Percentiles rank a stretch among this genome's conserved stretches.
Evolutionary conservation across 1,140 invertebrate species (phyloP).

Genomic region (Wiebesia pumilae): DNA sequence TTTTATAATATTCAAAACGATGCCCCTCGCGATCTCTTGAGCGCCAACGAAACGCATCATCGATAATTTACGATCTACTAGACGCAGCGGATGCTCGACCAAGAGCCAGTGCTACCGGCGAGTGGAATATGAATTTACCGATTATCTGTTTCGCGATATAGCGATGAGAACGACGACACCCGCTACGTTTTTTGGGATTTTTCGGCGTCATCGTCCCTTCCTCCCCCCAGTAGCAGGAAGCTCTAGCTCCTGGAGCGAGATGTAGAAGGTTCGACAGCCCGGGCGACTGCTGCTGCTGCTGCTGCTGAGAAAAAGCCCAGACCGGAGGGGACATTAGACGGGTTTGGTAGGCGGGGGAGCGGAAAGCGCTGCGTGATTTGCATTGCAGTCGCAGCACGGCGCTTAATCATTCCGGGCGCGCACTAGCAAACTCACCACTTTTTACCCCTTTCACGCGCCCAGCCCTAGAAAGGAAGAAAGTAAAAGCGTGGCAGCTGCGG

Average conservation of each 20-base stretch:
- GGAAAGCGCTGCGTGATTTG: slow-evolving; percentile 33
- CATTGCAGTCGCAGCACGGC: slow-evolving; percentile 47
- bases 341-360: background rate
- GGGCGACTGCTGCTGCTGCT: background rate
- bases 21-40: background rate
- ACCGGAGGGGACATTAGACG: slow-evolving; percentile 3
- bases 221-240: too few species aligned
- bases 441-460: slow-evolving; percentile 26
- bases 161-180: background rate
- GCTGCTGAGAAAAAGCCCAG: slow-evolving; percentile 8
- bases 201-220: too few species aligned
- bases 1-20: slow-evolving; percentile 41
- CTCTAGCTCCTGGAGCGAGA: too few species aligned
- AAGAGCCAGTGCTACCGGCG: slow-evolving; percentile 23
- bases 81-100: background rate
- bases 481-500: slow-evolving; percentile 23
- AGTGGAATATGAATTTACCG: slow-evolving; percentile 10
- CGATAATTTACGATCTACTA: slow-evolving; percentile 5
- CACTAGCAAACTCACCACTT: slow-evolving; percentile 32
- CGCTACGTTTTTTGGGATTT: background rate
- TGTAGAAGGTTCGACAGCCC: background rate
- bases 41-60: too few species aligned
- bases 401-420: slow-evolving; percentile 50
- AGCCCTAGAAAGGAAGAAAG: background rate
- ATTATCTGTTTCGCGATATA: background rate